Percentiles rank a stretch among this genome's conserved stretches.
Conservation (phyloP, 92 coral and sea anemone species). For the Bergia sp. region DNA sequence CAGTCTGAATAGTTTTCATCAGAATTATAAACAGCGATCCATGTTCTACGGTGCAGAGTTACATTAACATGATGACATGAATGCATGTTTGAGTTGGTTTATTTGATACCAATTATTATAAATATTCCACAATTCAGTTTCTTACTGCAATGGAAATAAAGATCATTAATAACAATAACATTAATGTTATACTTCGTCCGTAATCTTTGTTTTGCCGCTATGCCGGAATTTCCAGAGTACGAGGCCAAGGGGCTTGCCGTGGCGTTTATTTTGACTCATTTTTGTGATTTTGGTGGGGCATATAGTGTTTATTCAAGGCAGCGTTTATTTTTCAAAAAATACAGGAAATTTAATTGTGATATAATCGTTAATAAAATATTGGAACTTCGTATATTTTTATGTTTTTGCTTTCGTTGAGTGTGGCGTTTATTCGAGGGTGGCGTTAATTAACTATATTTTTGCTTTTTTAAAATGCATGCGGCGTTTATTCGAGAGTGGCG, state of each 20-base stretch:
- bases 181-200: slow-evolving; percentile 10
- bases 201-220: slow-evolving; percentile 11
- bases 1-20: slow-evolving; percentile 2
- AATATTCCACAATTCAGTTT: not conserved
- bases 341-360: not conserved
- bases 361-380: too few species aligned
- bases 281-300: slow-evolving; percentile 23
- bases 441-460: not conserved
- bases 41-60: slow-evolving; percentile 1
- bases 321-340: slow-evolving; percentile 16
- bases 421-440: too few species aligned
- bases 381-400: not conserved
- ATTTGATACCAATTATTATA: slow-evolving; percentile 6
- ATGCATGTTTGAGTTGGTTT: slow-evolving; percentile 17
- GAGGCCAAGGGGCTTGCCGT: too few species aligned
- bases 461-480: not conserved
- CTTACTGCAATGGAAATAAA: not conserved
- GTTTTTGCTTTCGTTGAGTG: not conserved
- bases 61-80: slow-evolving; percentile 10
- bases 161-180: slow-evolving; percentile 8
- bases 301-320: slow-evolving; percentile 16
- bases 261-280: not conserved
- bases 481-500: not conserved
- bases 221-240: not conserved
- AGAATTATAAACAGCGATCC: not conserved